Evolutionary conservation across 1,140 invertebrate genomes (phyloP).

Genomic region (Tetraneura akinire): DNA sequence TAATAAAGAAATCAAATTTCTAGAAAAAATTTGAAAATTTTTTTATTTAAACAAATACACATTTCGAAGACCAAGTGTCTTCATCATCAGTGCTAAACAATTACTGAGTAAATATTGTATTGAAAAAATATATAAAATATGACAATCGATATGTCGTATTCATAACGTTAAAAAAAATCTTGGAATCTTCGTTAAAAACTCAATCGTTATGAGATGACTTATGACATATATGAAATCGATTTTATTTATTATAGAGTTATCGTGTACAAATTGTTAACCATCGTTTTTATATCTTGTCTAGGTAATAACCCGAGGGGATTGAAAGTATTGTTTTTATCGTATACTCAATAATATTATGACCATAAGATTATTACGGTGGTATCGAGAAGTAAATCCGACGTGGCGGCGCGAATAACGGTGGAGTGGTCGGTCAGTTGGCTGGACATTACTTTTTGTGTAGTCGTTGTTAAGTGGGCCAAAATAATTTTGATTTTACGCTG

Average conservation of each 20-base stretch:
- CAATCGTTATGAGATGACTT: too few species aligned
- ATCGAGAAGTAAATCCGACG: not conserved
- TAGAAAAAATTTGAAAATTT: too few species aligned
- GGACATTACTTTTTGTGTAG: slow-evolving; percentile 7
- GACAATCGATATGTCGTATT: not conserved
- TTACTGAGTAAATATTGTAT: too few species aligned
- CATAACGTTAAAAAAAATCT: too few species aligned
- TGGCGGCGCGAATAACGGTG: not conserved
- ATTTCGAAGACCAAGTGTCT: too few species aligned
- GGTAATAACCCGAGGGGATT: not conserved
- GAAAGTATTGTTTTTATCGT: slow-evolving; percentile 6
- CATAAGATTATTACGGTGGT: not conserved
- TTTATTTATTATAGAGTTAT: not conserved
- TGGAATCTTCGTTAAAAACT: too few species aligned
- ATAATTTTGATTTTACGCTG: slow-evolving; percentile 24
- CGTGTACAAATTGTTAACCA: slow-evolving; percentile 7
- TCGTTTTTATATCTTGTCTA: not conserved
- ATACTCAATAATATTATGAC: not conserved
- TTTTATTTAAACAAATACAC: too few species aligned
- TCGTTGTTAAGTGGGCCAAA: slow-evolving; percentile 30
- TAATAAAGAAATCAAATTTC: too few species aligned
- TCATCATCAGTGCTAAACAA: too few species aligned
- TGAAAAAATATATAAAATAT: too few species aligned
- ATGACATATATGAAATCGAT: too few species aligned
- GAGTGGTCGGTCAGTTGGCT: slow-evolving; percentile 55